These are phyloP conservation scores for Cryptophagus acutangulus DNA, from an alignment of 2,888 invertebrate genomes.

Conservation along the genomic window DNA sequence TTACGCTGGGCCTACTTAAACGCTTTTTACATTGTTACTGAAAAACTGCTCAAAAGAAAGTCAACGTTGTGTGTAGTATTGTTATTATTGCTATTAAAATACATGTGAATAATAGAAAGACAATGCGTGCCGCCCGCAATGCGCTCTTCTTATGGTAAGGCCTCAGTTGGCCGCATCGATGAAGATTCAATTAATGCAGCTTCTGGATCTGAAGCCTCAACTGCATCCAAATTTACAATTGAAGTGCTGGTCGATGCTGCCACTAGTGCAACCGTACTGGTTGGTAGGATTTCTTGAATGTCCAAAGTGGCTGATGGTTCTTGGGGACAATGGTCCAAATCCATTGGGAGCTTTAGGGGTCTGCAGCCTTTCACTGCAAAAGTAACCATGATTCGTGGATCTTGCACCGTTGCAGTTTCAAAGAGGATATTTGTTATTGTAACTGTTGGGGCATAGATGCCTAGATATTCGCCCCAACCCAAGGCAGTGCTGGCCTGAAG, in stretches of 20 bases:
- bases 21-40: too few species aligned
- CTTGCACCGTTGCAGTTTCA: constrained; percentile 36
- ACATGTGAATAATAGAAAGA: too few species aligned
- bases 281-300: constrained; percentile 25
- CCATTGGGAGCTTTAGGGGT: constrained; percentile 41
- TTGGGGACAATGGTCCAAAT: constrained; percentile 30
- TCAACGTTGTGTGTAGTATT: too few species aligned
- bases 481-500: constrained; percentile 21
- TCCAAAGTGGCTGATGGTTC: constrained; percentile 14
- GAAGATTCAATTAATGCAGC: not conserved
- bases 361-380: constrained; percentile 46
- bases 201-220: not conserved
- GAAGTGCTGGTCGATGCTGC: not conserved
- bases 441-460: constrained; percentile 40
- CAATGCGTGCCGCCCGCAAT: too few species aligned
- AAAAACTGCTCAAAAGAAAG: too few species aligned
- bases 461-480: constrained; percentile 44
- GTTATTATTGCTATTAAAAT: too few species aligned
- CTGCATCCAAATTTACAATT: constrained; percentile 1
- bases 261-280: constrained; percentile 18
- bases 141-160: too few species aligned
- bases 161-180: constrained; percentile 7
- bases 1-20: too few species aligned
- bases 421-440: constrained; percentile 38
- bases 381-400: constrained; percentile 43